phyloP scores from a whole-genome alignment of 2,113 vertebrate genomes.

The Psilopogon haemacephalus region DNA sequence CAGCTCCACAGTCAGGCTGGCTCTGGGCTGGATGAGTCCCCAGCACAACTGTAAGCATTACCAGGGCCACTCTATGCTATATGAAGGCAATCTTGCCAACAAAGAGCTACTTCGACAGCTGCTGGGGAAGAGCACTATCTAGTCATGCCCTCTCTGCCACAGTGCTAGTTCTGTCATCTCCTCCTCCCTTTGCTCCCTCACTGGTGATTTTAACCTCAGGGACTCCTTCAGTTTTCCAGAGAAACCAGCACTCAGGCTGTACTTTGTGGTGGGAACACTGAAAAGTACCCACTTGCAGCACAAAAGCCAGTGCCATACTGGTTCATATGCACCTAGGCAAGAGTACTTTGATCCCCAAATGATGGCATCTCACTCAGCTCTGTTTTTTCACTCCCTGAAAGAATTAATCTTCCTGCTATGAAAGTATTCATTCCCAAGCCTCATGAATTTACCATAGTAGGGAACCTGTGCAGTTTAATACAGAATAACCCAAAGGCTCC shows the following conservation, averaged over 20 bases:
- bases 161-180: not conserved
- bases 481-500: not conserved
- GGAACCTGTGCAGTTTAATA: not conserved
- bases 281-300: fast-evolving
- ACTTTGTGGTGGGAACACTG: not conserved
- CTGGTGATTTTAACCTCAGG: fast-evolving
- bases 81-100: fast-evolving
- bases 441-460: not conserved
- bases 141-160: not conserved
- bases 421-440: not conserved
- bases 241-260: not conserved
- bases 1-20: not conserved
- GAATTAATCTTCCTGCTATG: not conserved
- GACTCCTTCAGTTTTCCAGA: fast-evolving
- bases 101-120: not conserved
- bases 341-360: not conserved
- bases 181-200: not conserved
- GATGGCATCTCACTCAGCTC: not conserved
- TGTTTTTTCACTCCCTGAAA: not conserved
- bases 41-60: not conserved
- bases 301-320: not conserved
- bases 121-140: not conserved
- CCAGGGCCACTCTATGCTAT: not conserved
- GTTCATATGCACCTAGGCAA: not conserved
- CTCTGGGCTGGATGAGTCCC: not conserved